Evolutionary conservation across 2,797 vertebrate genomes (phyloP).

Genomic region (Tenualosa ilisha): DNA sequence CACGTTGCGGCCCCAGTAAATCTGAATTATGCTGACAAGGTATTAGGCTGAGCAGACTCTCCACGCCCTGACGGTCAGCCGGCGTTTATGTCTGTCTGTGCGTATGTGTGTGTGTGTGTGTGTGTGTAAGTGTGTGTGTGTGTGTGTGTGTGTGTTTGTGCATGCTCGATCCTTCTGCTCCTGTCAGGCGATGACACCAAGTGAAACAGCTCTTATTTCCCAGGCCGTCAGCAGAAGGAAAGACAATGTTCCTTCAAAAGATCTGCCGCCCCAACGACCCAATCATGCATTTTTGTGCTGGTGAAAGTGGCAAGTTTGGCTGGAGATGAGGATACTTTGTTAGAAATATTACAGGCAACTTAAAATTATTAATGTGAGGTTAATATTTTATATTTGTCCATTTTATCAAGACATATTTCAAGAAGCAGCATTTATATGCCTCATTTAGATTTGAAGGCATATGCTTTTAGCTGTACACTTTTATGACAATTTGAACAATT

Average conservation of each 20-base stretch:
- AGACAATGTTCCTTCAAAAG: constrained; percentile 7
- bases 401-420: not conserved
- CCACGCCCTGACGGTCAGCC: constrained; percentile 11
- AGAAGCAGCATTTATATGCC: not conserved
- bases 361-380: not conserved
- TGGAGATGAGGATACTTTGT: not conserved
- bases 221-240: constrained; percentile 6
- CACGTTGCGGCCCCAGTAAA: constrained; percentile 54
- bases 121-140: constrained; percentile 16
- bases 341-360: not conserved
- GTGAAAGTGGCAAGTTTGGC: not conserved
- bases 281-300: not conserved
- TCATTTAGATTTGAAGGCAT: not conserved
- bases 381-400: not conserved
- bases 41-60: constrained; percentile 18
- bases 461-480: not conserved
- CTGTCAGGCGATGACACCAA: not conserved
- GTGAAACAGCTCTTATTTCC: constrained; percentile 19
- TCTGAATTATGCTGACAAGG: constrained; percentile 53
- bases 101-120: constrained; percentile 29
- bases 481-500: not conserved
- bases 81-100: not conserved
- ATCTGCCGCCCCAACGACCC: not conserved
- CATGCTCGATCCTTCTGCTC: not conserved
- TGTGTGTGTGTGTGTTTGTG: constrained; percentile 15